phyloP scores from a whole-genome alignment of 2,888 invertebrate species.

The Imbricaverruca yamaguchii region DNA sequence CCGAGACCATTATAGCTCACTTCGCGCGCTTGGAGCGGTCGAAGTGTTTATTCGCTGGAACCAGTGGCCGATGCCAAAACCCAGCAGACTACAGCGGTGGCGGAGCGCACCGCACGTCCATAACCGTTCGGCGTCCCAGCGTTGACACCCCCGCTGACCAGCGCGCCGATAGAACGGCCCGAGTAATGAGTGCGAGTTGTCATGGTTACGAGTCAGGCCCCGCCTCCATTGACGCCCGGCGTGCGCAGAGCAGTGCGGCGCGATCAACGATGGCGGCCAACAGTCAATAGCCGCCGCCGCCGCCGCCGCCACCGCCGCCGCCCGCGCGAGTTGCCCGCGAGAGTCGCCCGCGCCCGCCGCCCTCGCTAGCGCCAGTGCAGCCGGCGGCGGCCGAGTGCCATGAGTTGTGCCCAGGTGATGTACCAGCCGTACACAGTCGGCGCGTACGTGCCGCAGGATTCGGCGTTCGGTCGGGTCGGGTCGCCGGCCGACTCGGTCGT shows the following conservation, averaged over 20 bases:
- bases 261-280: neutral
- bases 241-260: neutral
- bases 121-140: neutral
- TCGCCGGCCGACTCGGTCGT: conserved; percentile 17
- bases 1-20: too few species aligned
- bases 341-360: neutral
- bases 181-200: neutral
- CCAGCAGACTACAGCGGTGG: too few species aligned
- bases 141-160: neutral
- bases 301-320: neutral
- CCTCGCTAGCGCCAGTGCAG: neutral
- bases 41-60: too few species aligned
- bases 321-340: neutral
- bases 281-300: neutral
- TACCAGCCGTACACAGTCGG: conserved; percentile 32
- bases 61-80: too few species aligned
- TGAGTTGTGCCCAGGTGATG: conserved; percentile 33
- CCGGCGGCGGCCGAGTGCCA: conserved; percentile 7
- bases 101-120: too few species aligned
- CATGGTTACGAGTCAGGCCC: conserved; percentile 20
- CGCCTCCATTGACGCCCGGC: conserved; percentile 20
- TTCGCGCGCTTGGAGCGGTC: too few species aligned
- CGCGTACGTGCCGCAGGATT: conserved; percentile 28
- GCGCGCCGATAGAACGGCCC: neutral
- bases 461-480: conserved; percentile 19